Percentiles rank a stretch among this genome's conserved stretches.
phyloP scores from a whole-genome alignment of 2,888 invertebrate species.

The Lasioglossum malachurum region DNA sequence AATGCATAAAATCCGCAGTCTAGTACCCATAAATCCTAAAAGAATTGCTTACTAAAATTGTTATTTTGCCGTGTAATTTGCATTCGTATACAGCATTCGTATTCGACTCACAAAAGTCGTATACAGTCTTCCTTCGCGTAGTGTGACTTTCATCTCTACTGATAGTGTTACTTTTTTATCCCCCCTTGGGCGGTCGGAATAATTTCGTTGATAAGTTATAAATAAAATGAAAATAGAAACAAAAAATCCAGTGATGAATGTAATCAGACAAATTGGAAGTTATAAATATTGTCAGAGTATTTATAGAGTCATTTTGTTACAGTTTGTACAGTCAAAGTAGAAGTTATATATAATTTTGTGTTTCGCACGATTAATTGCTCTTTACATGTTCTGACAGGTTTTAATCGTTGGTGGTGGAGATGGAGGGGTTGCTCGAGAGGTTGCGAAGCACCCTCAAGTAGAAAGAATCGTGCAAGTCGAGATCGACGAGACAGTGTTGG shows the following conservation, averaged over 20 bases:
- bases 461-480: constrained; percentile 96
- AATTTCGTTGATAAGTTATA: too few relatives aligned
- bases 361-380: neutral
- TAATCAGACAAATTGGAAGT: neutral
- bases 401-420: constrained; percentile 99
- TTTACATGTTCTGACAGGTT: constrained; percentile 85
- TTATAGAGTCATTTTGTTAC: neutral
- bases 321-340: neutral
- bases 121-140: too few relatives aligned
- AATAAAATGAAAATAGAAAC: neutral
- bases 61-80: too few relatives aligned
- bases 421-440: constrained; percentile 98
- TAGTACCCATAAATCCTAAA: too few relatives aligned
- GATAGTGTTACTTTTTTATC: too few relatives aligned
- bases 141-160: too few relatives aligned
- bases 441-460: constrained; percentile 96
- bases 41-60: too few relatives aligned
- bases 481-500: constrained; percentile 96
- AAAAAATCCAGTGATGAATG: neutral
- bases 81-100: too few relatives aligned
- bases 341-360: neutral
- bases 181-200: too few relatives aligned
- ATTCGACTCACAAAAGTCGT: too few relatives aligned
- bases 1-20: too few relatives aligned
- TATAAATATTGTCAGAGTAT: neutral